Conservation (phyloP, 35 echinoderm and acorn worm genomes). For the Nesometra sesokonis region DNA sequence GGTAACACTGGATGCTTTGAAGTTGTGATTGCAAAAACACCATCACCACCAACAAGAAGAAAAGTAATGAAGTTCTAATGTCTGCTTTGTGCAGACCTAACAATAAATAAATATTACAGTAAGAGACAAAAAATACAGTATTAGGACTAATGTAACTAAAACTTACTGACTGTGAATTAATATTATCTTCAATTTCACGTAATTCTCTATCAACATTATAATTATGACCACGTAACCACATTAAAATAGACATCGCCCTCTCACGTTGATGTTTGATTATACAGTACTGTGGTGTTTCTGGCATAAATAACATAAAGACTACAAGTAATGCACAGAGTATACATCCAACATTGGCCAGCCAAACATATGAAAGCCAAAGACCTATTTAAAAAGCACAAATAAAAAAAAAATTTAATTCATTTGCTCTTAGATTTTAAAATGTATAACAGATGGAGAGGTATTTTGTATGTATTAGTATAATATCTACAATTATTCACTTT, state of each 20-base stretch:
- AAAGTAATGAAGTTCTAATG: too few species aligned
- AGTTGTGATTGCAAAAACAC: too few species aligned
- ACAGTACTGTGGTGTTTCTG: constrained; percentile 62
- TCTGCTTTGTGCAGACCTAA: too few species aligned
- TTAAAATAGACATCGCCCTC: constrained; percentile 30
- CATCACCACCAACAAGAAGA: too few species aligned
- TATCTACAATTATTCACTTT: too few species aligned
- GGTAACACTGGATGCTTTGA: too few species aligned
- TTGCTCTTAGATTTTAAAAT: too few species aligned
- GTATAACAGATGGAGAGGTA: too few species aligned
- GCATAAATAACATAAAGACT: constrained; percentile 30
- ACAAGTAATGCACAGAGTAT: constrained; percentile 16
- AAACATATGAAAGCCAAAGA: constrained; percentile 32
- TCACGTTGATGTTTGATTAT: constrained; percentile 45
- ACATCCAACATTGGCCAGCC: constrained; percentile 47
- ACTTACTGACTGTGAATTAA: not conserved
- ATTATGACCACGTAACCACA: constrained; percentile 22
- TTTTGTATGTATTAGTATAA: too few species aligned
- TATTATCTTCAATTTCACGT: constrained; percentile 63
- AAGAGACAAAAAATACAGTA: too few species aligned
- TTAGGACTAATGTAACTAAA: too few species aligned
- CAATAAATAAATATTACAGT: too few species aligned
- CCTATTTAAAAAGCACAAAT: constrained; percentile 31
- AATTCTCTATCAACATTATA: constrained; percentile 59
- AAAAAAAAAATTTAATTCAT: not conserved